Evolutionary conservation across 2,113 vertebrate species (phyloP).

Genomic region (Siniperca knerii): DNA sequence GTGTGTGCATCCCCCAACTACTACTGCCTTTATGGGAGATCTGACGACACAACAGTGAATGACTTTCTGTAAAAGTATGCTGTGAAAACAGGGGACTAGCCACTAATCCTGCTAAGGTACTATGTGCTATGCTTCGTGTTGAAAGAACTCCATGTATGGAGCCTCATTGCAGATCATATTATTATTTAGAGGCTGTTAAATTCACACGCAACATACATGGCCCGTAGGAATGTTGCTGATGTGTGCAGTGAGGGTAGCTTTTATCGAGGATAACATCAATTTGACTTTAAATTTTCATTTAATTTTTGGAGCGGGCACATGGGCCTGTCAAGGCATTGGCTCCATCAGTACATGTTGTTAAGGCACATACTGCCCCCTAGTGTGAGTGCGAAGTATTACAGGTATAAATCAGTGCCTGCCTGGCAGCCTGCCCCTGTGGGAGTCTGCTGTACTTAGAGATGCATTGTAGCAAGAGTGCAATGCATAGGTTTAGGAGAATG

Average conservation of each 20-base stretch:
- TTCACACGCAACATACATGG: constrained; percentile 30
- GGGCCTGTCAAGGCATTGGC: constrained; percentile 34
- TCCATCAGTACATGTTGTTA: constrained; percentile 62
- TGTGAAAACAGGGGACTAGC: constrained; percentile 39
- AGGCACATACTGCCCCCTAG: constrained; percentile 88
- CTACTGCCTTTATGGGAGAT: constrained; percentile 7
- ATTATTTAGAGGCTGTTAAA: constrained; percentile 62
- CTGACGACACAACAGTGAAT: constrained; percentile 2
- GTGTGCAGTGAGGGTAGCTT: constrained; percentile 74
- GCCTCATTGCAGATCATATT: constrained; percentile 22
- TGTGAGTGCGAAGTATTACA: constrained; percentile 54
- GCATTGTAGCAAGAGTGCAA: constrained; percentile 38
- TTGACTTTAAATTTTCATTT: constrained; percentile 75
- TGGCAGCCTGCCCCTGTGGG: constrained; percentile 54
- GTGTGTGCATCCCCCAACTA: background rate
- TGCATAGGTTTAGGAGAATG: constrained; percentile 46
- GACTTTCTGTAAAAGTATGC: constrained; percentile 32
- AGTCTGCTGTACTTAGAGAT: constrained; percentile 55
- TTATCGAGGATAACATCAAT: constrained; percentile 76
- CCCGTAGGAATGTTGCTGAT: constrained; percentile 65
- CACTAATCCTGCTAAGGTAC: constrained; percentile 46
- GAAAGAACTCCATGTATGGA: constrained; percentile 9
- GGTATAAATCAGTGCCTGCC: constrained; percentile 55
- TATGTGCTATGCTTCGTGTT: background rate
- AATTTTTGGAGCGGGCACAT: constrained; percentile 46